Evolutionary conservation across 2,113 vertebrate genomes (phyloP).

Genomic region (Plecturocebus donacophilus): DNA sequence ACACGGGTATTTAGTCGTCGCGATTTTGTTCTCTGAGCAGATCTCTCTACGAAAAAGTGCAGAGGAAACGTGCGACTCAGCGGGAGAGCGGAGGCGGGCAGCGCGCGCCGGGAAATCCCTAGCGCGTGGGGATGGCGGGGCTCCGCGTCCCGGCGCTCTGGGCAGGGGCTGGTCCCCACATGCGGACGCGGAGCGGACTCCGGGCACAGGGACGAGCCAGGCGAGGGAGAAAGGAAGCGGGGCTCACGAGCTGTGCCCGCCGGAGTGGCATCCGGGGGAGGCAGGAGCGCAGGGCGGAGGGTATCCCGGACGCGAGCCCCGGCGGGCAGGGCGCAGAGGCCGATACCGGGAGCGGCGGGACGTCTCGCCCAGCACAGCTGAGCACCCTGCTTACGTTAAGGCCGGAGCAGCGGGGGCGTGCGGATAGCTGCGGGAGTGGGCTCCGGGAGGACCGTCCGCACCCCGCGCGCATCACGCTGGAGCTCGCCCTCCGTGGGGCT

Average conservation of each 20-base stretch:
- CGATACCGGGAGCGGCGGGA: neutral
- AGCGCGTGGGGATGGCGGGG: neutral
- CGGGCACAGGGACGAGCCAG: neutral
- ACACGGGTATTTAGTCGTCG: slow-evolving; percentile 94
- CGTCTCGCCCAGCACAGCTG: neutral
- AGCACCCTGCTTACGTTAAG: neutral
- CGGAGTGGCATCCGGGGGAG: neutral
- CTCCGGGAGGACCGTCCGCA: neutral
- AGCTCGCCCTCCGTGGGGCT: neutral
- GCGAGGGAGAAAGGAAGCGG: neutral
- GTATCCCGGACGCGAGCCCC: neutral
- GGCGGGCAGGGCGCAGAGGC: accelerated
- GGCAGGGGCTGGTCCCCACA: neutral
- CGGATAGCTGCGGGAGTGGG: neutral
- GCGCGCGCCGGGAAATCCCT: neutral
- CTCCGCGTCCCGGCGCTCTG: neutral
- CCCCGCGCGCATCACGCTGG: neutral
- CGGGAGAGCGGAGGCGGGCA: neutral
- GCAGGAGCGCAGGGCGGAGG: too few species aligned
- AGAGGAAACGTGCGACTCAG: neutral
- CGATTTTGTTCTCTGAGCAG: slow-evolving; percentile 93
- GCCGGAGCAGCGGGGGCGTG: accelerated
- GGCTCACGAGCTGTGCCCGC: neutral
- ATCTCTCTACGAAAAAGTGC: slow-evolving; percentile 85
- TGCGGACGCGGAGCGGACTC: neutral